These are phyloP conservation scores for Odontocolon sp. DNA, from an alignment of 2,888 invertebrate genomes.

Conservation along the genomic window DNA sequence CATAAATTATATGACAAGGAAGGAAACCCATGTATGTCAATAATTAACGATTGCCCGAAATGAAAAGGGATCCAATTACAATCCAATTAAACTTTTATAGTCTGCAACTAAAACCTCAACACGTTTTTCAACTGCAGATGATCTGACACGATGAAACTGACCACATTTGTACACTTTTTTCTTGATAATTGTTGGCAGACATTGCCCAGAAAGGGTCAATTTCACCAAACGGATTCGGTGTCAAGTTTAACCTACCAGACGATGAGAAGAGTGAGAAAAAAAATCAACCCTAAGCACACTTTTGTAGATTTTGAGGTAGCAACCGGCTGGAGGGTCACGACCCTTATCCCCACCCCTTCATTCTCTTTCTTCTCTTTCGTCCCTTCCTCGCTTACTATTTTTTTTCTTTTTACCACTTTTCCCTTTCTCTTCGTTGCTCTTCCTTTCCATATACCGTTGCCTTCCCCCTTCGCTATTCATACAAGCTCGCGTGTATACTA, in stretches of 20 bases:
- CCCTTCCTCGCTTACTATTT: not conserved
- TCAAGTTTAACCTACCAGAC: no score
- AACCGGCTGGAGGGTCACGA: constrained; percentile 19
- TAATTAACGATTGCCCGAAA: no score
- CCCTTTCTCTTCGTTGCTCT: not conserved
- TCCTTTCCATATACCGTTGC: not conserved
- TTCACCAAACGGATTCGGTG: no score
- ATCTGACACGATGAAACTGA: no score
- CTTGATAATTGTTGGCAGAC: no score
- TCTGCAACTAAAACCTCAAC: no score
- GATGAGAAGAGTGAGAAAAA: not conserved
- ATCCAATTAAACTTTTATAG: no score
- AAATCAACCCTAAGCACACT: not conserved
- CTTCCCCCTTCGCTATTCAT: constrained; percentile 18
- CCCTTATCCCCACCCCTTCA: constrained; percentile 15
- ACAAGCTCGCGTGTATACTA: constrained; percentile 39
- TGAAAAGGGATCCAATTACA: no score
- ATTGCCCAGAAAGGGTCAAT: no score
- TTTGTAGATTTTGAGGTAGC: constrained; percentile 25
- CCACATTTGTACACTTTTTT: no score
- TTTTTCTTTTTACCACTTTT: constrained; percentile 3
- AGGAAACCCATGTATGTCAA: no score
- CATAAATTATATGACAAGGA: constrained; percentile 7
- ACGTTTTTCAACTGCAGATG: no score
- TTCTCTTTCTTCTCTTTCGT: constrained; percentile 26